A percentile compares a stretch with the other conserved stretches of the same genome.
These are phyloP conservation scores for Leptinotarsa defecta DNA, from an alignment of 1,140 invertebrate species.

Conservation along the genomic window DNA sequence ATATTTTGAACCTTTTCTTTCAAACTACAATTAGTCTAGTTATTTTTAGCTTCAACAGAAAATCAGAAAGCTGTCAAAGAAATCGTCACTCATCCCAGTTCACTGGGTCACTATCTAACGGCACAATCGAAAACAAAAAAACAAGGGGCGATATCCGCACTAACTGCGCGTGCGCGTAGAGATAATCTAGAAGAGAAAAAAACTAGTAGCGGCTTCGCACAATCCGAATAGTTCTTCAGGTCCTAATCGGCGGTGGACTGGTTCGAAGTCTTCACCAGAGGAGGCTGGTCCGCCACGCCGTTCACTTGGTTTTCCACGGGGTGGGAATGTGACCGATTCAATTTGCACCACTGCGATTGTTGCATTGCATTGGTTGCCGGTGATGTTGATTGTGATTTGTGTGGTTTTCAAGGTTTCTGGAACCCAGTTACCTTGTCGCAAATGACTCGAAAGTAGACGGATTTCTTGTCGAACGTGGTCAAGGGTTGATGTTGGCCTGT, in stretches of 20 bases:
- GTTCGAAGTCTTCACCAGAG: slow-evolving; percentile 37
- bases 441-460: slow-evolving; percentile 14
- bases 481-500: not conserved
- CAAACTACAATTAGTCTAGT: too few relatives aligned
- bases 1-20: too few relatives aligned
- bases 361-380: not conserved
- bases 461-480: slow-evolving; percentile 4
- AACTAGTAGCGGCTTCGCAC: slow-evolving; percentile 29
- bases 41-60: not conserved
- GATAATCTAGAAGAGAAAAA: slow-evolving; percentile 27
- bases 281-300: slow-evolving; percentile 34
- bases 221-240: slow-evolving; percentile 42
- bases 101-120: slow-evolving; percentile 12
- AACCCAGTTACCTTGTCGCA: not conserved
- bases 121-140: slow-evolving; percentile 11
- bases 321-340: slow-evolving; percentile 34
- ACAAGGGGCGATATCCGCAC: slow-evolving; percentile 8
- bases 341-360: not conserved
- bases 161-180: slow-evolving; percentile 24
- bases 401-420: slow-evolving; percentile 25
- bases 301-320: slow-evolving; percentile 37
- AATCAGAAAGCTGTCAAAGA: not conserved
- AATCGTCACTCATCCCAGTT: slow-evolving; percentile 1
- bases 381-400: slow-evolving; percentile 19
- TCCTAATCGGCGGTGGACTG: slow-evolving; percentile 44